Evolutionary conservation across 2,888 invertebrate genomes (phyloP).

Genomic region (Trichacis sp.): DNA sequence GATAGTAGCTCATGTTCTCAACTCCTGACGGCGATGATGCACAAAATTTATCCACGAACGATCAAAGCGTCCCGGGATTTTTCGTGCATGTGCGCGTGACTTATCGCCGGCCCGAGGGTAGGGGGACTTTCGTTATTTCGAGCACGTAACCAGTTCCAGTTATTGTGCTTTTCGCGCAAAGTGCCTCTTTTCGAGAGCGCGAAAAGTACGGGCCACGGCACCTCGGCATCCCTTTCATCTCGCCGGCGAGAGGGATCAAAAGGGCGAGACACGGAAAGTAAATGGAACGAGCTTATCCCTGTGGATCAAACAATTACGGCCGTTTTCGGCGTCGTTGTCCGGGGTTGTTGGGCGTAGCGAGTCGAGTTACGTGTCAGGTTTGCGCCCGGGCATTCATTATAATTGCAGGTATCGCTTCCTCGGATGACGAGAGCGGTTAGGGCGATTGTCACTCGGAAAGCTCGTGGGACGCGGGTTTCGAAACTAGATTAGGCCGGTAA

Average conservation of each 20-base stretch:
- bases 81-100: background rate
- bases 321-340: background rate
- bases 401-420: conserved; percentile 49
- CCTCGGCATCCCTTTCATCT: conserved; percentile 50
- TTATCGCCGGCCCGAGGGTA: background rate
- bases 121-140: conserved; percentile 57
- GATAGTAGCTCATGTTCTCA: too few species aligned
- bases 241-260: conserved; percentile 56
- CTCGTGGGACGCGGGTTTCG: conserved; percentile 37
- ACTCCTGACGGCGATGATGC: too few species aligned
- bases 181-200: conserved; percentile 62
- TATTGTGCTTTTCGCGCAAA: conserved; percentile 65
- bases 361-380: conserved; percentile 22
- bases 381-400: conserved; percentile 29
- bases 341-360: background rate
- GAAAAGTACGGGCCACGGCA: conserved; percentile 56
- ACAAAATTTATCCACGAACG: background rate
- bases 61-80: background rate
- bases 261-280: conserved; percentile 50
- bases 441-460: conserved; percentile 26
- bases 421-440: conserved; percentile 43
- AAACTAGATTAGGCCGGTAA: conserved; percentile 61
- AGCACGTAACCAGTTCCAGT: conserved; percentile 65
- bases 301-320: background rate
- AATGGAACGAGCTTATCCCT: background rate